Base-by-base conservation (phyloP, 2,113 vertebrate species). In the Lepisosteus oculatus region DNA sequence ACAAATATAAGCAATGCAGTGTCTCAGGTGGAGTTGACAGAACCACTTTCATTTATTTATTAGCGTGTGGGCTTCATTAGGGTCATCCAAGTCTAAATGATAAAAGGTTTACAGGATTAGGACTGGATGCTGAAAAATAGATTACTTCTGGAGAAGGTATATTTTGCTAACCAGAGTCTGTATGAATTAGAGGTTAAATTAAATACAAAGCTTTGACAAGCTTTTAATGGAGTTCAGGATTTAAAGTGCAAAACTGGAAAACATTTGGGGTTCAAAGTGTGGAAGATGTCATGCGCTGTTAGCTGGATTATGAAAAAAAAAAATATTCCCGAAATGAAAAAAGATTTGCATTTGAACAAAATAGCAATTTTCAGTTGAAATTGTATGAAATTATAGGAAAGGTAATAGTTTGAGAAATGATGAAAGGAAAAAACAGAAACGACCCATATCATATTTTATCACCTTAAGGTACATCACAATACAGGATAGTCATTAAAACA, bases 361-460 rank as follows among this genome's bases (percentile, higher is more conserved):
- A 82, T 81, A 79, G 83, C 84, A 88, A 90, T 90, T 84, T 88
- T 72, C 84, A 78, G 69, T 79, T 85, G 80, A 88, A 89, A 90
- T 92, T 91, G 86, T 84, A 80, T 64, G 79, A 78, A 88, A 86
- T 89, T 86, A 88, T 81, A 82, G 78, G 78, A 74, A 82, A 85
- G 69, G 77, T 70, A 83, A 86, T 83, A 79, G 79, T 78, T 78
- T 81, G 81, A 80, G 80, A 83, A 78, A 81, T 71, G 73, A 75
- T 81, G 81, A 79, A 41, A 61, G 67, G 73, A 73, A 9, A 29
- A 80, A 70, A 79, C 77, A 54, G 69, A 74, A 68, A 70, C 45
- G 75, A 70, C 59, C 85, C 87, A 87, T 83, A 76, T 75, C 79
- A 77, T 61, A 75, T 80, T 75, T 79, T 79, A 87, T 88, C 86